Percentiles rank a stretch among this genome's conserved stretches.
Evolutionary conservation across 2,113 vertebrate species (phyloP).

Genomic region (Nesoenas mayeri): DNA sequence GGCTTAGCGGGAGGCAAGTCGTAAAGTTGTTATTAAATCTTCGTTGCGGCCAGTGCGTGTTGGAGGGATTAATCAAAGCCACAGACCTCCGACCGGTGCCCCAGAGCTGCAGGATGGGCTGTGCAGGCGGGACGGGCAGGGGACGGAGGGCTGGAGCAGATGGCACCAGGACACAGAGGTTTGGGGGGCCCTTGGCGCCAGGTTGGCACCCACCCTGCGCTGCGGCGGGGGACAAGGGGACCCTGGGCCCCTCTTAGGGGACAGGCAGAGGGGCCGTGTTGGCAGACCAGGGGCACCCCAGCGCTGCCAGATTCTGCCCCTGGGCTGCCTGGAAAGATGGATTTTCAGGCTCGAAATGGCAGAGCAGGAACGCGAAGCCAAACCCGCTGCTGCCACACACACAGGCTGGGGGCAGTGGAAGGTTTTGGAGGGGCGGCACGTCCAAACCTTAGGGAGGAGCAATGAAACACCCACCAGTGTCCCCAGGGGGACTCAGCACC

Average conservation of each 20-base stretch:
- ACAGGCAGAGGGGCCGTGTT: neutral
- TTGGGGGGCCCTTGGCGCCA: accelerated
- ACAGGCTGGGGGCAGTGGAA: neutral
- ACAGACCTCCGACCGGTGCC: neutral
- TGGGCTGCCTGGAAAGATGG: neutral
- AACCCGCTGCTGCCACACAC: accelerated
- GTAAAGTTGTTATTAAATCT: neutral
- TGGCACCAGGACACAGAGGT: neutral
- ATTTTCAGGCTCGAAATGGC: neutral
- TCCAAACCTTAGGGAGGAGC: neutral
- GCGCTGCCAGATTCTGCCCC: neutral
- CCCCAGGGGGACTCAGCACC: neutral
- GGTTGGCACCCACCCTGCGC: neutral
- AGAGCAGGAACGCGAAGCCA: neutral
- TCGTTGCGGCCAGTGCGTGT: neutral
- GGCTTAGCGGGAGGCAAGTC: neutral
- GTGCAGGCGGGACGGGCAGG: neutral
- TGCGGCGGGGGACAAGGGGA: neutral
- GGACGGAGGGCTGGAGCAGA: neutral
- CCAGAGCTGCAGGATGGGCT: neutral
- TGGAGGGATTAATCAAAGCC: neutral
- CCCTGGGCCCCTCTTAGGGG: neutral
- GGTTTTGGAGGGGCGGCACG: neutral
- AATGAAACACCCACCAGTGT: neutral
- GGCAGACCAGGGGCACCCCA: neutral